phyloP scores from a whole-genome alignment of 2,113 vertebrate species.

The Laticauda laticaudata region DNA sequence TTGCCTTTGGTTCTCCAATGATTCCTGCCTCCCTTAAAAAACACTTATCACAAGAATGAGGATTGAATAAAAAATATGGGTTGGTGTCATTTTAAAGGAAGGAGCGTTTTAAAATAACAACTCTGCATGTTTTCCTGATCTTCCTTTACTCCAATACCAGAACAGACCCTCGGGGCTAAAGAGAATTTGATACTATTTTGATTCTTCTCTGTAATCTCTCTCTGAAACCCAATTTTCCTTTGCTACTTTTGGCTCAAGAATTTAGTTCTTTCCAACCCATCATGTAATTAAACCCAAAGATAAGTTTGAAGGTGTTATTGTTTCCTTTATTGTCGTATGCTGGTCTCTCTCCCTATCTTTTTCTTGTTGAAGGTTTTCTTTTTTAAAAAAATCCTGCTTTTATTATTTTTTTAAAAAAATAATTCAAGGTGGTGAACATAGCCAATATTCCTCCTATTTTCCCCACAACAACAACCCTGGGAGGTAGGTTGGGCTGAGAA shows the following conservation, averaged over 20 bases:
- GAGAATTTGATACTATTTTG: neutral
- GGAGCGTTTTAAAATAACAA: neutral
- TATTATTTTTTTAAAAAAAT: neutral
- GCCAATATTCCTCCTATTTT: no score
- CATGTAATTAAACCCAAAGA: neutral
- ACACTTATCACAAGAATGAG: neutral
- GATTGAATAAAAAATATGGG: neutral
- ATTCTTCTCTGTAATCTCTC: neutral
- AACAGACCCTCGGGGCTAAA: neutral
- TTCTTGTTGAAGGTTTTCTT: neutral
- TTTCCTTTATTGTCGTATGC: neutral
- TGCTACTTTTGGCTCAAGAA: neutral
- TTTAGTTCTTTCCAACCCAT: neutral
- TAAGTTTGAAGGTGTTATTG: neutral
- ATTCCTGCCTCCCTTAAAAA: neutral
- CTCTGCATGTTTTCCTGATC: neutral
- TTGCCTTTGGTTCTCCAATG: neutral
- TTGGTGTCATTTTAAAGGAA: neutral
- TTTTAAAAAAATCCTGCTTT: neutral
- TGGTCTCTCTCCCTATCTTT: neutral
- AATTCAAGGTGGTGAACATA: neutral
- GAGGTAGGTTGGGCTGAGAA: no score
- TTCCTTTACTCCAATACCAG: neutral
- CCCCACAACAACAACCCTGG: no score
- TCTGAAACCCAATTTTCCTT: neutral